Conservation (phyloP, 1,140 invertebrate genomes). For the Heterodera carotae region DNA sequence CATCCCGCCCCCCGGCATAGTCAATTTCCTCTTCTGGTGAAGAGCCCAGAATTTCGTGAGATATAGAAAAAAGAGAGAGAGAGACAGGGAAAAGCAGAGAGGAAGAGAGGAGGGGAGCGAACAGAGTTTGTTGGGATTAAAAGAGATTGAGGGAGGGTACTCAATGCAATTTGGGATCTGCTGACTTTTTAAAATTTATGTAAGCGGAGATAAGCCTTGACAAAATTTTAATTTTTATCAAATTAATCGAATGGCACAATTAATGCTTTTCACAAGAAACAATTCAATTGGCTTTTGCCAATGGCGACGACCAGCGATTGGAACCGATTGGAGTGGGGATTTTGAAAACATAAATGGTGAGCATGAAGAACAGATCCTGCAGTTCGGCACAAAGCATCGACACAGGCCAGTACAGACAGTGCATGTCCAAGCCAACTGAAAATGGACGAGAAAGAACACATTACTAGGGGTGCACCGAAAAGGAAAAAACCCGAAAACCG, state of each 20-base stretch:
- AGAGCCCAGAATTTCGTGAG: neutral
- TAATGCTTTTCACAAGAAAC: neutral
- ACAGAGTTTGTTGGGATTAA: neutral
- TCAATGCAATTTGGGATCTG: too few relatives aligned
- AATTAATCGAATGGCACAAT: too few relatives aligned
- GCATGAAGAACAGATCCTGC: constrained; percentile 22
- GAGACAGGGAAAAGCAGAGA: neutral
- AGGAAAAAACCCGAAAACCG: too few relatives aligned
- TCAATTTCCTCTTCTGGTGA: too few relatives aligned
- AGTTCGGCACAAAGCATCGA: constrained; percentile 11
- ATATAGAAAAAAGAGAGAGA: neutral
- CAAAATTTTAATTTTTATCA: too few relatives aligned
- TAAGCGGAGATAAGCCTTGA: too few relatives aligned
- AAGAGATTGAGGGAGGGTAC: neutral
- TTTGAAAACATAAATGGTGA: neutral
- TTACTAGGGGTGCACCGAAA: too few relatives aligned
- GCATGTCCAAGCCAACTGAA: constrained; percentile 18
- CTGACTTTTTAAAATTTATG: too few relatives aligned
- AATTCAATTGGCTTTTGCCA: neutral
- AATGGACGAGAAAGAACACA: too few relatives aligned
- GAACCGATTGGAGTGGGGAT: neutral
- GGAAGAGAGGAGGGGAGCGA: too few relatives aligned
- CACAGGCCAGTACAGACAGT: constrained; percentile 10
- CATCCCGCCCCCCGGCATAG: too few relatives aligned
- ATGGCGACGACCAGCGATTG: neutral